Evolutionary conservation across 2,113 vertebrate genomes (phyloP).

Genomic region (Cyanoramphus novaezelandiae): DNA sequence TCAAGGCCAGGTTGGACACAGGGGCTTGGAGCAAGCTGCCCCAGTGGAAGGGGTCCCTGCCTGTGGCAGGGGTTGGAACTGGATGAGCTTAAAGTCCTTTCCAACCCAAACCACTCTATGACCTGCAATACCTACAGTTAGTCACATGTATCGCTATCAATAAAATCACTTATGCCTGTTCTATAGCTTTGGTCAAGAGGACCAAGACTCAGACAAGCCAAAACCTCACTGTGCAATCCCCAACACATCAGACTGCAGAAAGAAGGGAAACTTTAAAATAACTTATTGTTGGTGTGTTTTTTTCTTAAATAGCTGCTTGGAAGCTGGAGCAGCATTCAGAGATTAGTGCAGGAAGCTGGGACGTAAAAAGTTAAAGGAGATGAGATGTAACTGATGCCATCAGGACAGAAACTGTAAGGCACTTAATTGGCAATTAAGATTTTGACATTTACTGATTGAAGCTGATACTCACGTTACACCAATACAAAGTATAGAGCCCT

Average conservation of each 20-base stretch:
- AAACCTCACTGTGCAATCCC: neutral
- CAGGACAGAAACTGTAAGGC: neutral
- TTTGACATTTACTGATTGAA: conserved; percentile 34
- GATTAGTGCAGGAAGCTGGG: neutral
- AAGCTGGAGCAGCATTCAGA: neutral
- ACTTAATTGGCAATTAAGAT: conserved; percentile 10
- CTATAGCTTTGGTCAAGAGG: neutral
- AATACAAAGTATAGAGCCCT: neutral
- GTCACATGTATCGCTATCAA: neutral
- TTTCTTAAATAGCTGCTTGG: neutral
- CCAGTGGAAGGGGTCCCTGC: neutral
- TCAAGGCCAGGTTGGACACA: neutral
- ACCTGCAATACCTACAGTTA: neutral
- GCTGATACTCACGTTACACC: neutral
- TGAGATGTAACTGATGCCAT: neutral
- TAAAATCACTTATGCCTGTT: neutral
- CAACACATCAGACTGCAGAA: neutral
- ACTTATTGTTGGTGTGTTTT: neutral
- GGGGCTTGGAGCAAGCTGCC: neutral
- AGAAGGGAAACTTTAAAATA: neutral
- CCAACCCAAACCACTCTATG: neutral
- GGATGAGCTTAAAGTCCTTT: neutral
- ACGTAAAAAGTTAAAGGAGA: neutral
- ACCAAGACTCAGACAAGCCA: neutral
- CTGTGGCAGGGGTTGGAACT: neutral